These are phyloP conservation scores for Eudasyphora cyanicolor DNA, from an alignment of 2,888 invertebrate genomes.

Conservation along the genomic window DNA sequence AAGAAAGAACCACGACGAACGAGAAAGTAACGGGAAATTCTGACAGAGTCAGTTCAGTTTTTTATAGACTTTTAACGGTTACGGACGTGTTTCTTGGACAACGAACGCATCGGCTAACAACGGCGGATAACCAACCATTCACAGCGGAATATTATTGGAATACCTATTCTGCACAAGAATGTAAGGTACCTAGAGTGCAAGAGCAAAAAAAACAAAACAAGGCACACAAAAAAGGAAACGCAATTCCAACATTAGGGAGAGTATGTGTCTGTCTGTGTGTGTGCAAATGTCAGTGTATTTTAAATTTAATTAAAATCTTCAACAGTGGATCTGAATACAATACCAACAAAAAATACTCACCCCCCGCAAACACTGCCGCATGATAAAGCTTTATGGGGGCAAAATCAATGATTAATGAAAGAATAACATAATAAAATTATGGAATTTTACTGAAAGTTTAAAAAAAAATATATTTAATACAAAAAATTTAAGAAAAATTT, in stretches of 20 bases:
- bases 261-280: not conserved
- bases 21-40: conserved; percentile 23
- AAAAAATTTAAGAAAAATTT: not conserved
- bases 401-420: not conserved
- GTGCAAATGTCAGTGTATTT: too few species aligned
- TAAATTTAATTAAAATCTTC: conserved; percentile 1
- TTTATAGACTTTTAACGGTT: conserved; percentile 76
- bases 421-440: not conserved
- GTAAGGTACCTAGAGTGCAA: not conserved
- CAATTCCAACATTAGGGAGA: not conserved
- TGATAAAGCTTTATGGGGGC: not conserved
- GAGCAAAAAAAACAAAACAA: conserved; percentile 23
- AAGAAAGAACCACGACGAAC: conserved; percentile 46
- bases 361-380: too few species aligned
- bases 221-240: conserved; percentile 23
- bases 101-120: conserved; percentile 39
- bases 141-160: too few species aligned
- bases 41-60: conserved; percentile 68
- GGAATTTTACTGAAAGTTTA: not conserved
- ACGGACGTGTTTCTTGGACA: conserved; percentile 71
- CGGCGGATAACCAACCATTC: conserved; percentile 25
- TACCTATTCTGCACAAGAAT: too few species aligned
- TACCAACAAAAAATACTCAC: too few species aligned
- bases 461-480: not conserved
- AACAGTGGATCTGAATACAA: too few species aligned